Evolutionary conservation across 2,113 vertebrate species (phyloP), one percentile per base, ranked within the genome.

Genomic region (Bucco capensis): DNA sequence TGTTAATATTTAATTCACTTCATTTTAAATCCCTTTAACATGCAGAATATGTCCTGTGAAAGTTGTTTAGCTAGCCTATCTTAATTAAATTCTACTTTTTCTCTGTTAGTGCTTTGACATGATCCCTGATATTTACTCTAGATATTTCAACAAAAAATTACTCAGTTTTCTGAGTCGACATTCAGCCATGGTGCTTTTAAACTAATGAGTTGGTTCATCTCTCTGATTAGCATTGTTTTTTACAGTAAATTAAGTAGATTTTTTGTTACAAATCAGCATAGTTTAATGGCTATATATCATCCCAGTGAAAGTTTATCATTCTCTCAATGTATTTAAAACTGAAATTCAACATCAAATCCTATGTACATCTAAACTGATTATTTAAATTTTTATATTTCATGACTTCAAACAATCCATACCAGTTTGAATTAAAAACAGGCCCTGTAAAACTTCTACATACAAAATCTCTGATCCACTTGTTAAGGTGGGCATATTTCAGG

Each of bases 1-100:
- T 90, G 64, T 93, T 86, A 90, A 86, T 92, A 66, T 83, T 93
- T 88, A 77, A 73, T 94, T 88, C 71, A 16, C 51, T n/a, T 81
- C 27, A 38, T 50, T 92, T 83, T 37, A 88, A 90, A 77, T 58
- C 31, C 19, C 38, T 38, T 58, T 54, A 66, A 23, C 18, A 9
- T 62, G 51, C 47, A 74, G 69, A 88, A 47, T 35, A 42, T 14
- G 5, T 62, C 38, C 56, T 83, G 42, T 62, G 83, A 80, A 96
- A 88, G 83, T 80, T 49, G 60, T 86, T 94, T 47, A 83, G 67
- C 80, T 77, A 64, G 51, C 38, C 16, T 74, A 6, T 74, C 51
- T 61, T 66, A 77, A 56, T 74, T 75, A 62, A 86, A 35, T 78
- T 85, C 38, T 76, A 12, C 60, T 73, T 89, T 37, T 54, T 80